phyloP scores from a whole-genome alignment of 2,797 vertebrate species.

The Streptopelia turtur region DNA sequence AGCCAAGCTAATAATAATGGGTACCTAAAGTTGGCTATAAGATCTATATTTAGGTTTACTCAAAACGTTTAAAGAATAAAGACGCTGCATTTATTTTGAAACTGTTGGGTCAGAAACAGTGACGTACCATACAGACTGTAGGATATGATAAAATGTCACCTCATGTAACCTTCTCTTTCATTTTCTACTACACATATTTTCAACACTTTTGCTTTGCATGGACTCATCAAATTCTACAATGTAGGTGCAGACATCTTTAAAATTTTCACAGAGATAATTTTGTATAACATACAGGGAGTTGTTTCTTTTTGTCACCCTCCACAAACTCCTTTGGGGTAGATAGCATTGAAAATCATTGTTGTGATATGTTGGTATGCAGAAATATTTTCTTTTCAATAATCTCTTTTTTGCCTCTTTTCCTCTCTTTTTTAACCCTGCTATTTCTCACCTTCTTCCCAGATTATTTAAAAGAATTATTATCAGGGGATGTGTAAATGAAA shows the following conservation, averaged over 20 bases:
- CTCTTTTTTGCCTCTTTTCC: background rate
- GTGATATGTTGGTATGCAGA: background rate
- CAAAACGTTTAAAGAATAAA: slow-evolving; percentile 24
- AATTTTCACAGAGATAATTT: background rate
- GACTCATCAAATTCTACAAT: background rate
- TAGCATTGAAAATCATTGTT: background rate
- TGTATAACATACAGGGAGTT: background rate
- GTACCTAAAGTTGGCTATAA: background rate
- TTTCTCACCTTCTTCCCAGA: background rate
- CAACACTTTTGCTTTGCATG: background rate
- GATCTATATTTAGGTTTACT: background rate
- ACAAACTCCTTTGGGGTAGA: background rate
- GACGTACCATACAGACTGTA: background rate
- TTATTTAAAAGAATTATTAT: slow-evolving; percentile 1
- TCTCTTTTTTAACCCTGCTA: background rate
- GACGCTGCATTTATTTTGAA: slow-evolving; percentile 29
- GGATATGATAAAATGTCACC: background rate
- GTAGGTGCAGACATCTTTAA: background rate
- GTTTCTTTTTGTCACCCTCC: background rate
- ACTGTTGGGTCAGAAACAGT: background rate
- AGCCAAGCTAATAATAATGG: background rate
- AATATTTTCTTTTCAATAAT: slow-evolving; percentile 2
- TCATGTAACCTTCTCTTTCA: slow-evolving; percentile 3
- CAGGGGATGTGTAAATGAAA: slow-evolving; percentile 56
- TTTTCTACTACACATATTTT: background rate